Percentiles rank a stretch among this genome's conserved stretches.
These are phyloP conservation scores for Meteorus sp. DNA, from an alignment of 1,140 invertebrate genomes.

Conservation along the genomic window DNA sequence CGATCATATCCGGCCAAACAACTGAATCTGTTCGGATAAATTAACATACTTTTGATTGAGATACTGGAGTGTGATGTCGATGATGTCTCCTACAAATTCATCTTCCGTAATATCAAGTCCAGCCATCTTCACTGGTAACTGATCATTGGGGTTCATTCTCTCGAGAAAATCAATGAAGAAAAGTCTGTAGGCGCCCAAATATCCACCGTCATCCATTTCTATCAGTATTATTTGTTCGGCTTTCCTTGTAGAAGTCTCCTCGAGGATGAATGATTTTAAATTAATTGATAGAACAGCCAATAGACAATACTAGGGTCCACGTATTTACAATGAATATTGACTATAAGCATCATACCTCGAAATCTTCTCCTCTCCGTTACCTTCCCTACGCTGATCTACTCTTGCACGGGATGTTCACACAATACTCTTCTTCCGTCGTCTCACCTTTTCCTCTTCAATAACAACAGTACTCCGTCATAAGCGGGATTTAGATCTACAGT, in stretches of 20 bases:
- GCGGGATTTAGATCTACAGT: slow-evolving; percentile 31
- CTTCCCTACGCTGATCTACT: background rate
- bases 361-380: too few relatives aligned
- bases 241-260: background rate
- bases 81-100: slow-evolving; percentile 75
- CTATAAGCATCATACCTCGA: too few relatives aligned
- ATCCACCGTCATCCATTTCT: slow-evolving; percentile 62
- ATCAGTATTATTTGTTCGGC: background rate
- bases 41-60: slow-evolving; percentile 74
- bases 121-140: slow-evolving; percentile 72
- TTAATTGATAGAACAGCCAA: too few relatives aligned
- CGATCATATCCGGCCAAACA: too few relatives aligned
- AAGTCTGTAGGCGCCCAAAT: slow-evolving; percentile 67
- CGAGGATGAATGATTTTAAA: background rate
- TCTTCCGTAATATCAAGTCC: slow-evolving; percentile 68
- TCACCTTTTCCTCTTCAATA: background rate
- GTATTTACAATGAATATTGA: too few relatives aligned
- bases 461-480: slow-evolving; percentile 30
- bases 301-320: too few relatives aligned
- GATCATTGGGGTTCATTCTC: slow-evolving; percentile 69
- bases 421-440: background rate
- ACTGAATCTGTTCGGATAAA: too few relatives aligned
- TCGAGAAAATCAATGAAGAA: slow-evolving; percentile 72
- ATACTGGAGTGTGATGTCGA: slow-evolving; percentile 77
- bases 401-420: background rate